Base-by-base conservation (phyloP, 2,113 vertebrate genomes). In the Bufo gargarizans region DNA sequence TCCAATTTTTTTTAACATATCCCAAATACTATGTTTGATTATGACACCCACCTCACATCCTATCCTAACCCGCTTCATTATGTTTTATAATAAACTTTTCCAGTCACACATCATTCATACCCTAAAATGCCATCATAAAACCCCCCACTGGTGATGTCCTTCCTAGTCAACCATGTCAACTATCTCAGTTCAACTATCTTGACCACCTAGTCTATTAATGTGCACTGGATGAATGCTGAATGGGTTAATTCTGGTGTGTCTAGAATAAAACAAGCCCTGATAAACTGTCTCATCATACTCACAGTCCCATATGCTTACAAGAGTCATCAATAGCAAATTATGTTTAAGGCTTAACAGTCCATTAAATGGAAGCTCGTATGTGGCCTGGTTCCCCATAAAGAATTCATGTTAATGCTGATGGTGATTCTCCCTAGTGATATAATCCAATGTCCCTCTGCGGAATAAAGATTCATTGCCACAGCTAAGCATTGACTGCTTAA, bases 331-430 rank as follows among this genome's bases (percentile, higher is more conserved):
- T 20, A 50, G 33, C 4, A 77, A 77, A 53, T 56, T 12, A 53
- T 77, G 20, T 56, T 22, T 11, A 12, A 33, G 76, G 56, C 22
- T 45, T 45, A 47, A 7, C 16, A 45, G 56, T 81, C 78, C 56
- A 22, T 81, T 80, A 80, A 33, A 55, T 16, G 53, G 77, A 20
- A 56, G 77, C 74, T 77, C 5, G 47, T 77, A 77, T 20, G 50
- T 22, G 77, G 12, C 56, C 22, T 56, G 17, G 33, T 43, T 19
- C 55, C 22, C 55, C 16, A 61, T 59, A 45, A 59, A 81, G 55
- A 61, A 61, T 81, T 81, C 78, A 59, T 47, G 78, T 59, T 81
- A 47, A 61, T 61, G 78, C 55, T 61, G 13, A 59, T 81, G 55
- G 55, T 19, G 58, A 81, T 81, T 80, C 55, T 80, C 55, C 77